Evolutionary conservation across 2,113 vertebrate genomes (phyloP).

Genomic region (Neolamprologus hecqui): DNA sequence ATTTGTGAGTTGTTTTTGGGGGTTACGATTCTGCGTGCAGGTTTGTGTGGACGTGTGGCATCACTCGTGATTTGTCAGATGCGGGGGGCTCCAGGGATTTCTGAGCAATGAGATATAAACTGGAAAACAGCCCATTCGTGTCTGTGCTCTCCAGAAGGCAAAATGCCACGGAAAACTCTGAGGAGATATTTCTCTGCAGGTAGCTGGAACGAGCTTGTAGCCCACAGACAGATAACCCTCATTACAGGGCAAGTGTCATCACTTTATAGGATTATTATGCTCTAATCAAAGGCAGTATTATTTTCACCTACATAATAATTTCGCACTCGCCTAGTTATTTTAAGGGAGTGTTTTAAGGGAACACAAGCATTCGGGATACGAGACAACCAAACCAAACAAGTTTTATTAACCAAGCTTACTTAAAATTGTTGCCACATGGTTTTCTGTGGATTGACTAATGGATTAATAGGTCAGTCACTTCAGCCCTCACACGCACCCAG

Average conservation of each 20-base stretch:
- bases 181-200: constrained; percentile 3
- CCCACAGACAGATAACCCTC: background rate
- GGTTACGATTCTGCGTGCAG: background rate
- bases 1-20: background rate
- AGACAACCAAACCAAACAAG: background rate
- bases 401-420: background rate
- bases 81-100: constrained; percentile 16
- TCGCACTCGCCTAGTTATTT: background rate
- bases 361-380: background rate
- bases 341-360: background rate
- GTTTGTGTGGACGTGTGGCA: constrained; percentile 14
- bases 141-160: background rate
- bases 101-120: constrained; percentile 32
- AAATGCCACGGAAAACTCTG: background rate
- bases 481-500: background rate
- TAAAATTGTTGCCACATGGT: background rate
- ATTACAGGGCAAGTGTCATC: background rate
- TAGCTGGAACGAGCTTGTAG: background rate
- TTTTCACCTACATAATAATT: background rate
- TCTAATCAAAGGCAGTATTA: background rate
- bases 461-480: background rate
- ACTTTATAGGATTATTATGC: background rate
- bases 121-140: constrained; percentile 16
- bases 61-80: constrained; percentile 27
- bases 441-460: background rate